Evolutionary conservation across 1,140 invertebrate species (phyloP).

Genomic region (Cydia strobilella): DNA sequence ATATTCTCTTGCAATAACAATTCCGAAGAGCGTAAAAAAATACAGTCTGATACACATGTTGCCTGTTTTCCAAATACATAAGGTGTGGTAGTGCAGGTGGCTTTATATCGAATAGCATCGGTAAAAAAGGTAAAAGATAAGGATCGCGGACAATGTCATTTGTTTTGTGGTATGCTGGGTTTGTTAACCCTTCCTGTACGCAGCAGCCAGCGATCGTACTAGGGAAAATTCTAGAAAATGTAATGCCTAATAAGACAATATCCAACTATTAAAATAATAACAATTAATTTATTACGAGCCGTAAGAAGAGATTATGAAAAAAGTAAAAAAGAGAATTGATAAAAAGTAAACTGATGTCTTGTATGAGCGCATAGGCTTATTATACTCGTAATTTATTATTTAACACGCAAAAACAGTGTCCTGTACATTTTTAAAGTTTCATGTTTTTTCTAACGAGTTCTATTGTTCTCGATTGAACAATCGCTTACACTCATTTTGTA

Average conservation of each 20-base stretch:
- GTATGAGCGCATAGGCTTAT: too few relatives aligned
- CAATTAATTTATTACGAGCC: too few relatives aligned
- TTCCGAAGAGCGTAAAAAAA: not conserved
- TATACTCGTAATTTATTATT: too few relatives aligned
- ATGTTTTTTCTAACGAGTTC: not conserved
- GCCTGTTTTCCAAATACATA: slow-evolving; percentile 39
- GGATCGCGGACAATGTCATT: slow-evolving; percentile 60
- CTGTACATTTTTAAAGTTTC: too few relatives aligned
- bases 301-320: too few relatives aligned
- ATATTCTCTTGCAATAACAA: not conserved
- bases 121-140: slow-evolving; percentile 46
- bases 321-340: too few relatives aligned
- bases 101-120: slow-evolving; percentile 53
- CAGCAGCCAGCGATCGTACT: not conserved
- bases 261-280: too few relatives aligned
- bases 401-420: too few relatives aligned
- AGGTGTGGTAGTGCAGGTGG: slow-evolving; percentile 50
- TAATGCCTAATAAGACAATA: too few relatives aligned
- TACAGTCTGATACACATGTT: slow-evolving; percentile 26
- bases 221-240: not conserved
- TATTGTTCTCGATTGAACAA: slow-evolving; percentile 3
- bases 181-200: slow-evolving; percentile 46
- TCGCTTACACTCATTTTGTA: not conserved
- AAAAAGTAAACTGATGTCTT: too few relatives aligned
- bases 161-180: slow-evolving; percentile 55